These are phyloP conservation scores for Eutrigla gurnardus DNA, from an alignment of 2,797 vertebrate genomes.

Conservation along the genomic window DNA sequence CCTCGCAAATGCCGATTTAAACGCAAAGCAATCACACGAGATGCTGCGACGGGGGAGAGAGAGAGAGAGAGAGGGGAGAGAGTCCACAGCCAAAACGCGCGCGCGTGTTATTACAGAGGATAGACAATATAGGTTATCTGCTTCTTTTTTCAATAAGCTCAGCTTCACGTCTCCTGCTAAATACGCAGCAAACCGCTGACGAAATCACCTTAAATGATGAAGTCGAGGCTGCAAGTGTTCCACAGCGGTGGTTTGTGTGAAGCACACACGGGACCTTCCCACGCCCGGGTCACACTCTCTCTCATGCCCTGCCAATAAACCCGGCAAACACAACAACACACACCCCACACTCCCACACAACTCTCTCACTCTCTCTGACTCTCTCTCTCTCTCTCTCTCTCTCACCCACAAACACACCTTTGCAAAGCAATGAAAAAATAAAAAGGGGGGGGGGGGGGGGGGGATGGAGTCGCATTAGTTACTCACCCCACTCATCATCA, in stretches of 20 bases:
- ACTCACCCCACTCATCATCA: slow-evolving; percentile 76
- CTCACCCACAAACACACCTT: slow-evolving; percentile 64
- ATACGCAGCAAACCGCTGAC: background rate
- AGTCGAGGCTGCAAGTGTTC: background rate
- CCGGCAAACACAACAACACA: slow-evolving; percentile 66
- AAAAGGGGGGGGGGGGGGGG: slow-evolving; percentile 13
- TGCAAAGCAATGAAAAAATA: slow-evolving; percentile 46
- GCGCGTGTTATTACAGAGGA: slow-evolving; percentile 6
- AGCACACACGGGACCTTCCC: slow-evolving; percentile 37
- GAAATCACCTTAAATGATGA: slow-evolving; percentile 18
- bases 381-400: slow-evolving; percentile 21
- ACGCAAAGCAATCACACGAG: slow-evolving; percentile 73
- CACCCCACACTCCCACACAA: slow-evolving; percentile 57
- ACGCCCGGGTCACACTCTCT: slow-evolving; percentile 31
- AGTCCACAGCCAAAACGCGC: background rate
- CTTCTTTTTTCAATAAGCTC: background rate
- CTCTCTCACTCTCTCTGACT: slow-evolving; percentile 10
- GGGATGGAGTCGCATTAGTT: slow-evolving; percentile 58
- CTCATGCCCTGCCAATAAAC: slow-evolving; percentile 57
- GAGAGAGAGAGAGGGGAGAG: background rate
- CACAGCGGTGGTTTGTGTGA: slow-evolving; percentile 19
- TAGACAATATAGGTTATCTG: slow-evolving; percentile 2
- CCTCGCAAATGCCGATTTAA: slow-evolving; percentile 91
- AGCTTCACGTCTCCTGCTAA: background rate
- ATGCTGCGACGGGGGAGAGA: slow-evolving; percentile 6